Conservation (phyloP, 2,113 vertebrate species). For the Corythornis vintsioides region DNA sequence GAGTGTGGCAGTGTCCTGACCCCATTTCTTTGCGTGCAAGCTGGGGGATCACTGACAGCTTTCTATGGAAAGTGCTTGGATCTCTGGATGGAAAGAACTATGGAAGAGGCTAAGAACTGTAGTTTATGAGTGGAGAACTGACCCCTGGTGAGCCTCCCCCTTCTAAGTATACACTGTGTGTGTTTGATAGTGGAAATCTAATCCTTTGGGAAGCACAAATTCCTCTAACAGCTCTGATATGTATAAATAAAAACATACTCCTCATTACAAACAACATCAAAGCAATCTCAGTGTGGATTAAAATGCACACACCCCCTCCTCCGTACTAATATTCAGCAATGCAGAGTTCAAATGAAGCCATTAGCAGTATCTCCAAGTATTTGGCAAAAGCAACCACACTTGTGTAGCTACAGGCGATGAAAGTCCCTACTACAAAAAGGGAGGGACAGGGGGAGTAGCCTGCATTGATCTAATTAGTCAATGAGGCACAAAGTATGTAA, state of each 20-base stretch:
- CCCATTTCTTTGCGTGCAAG: background rate
- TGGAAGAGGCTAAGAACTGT: background rate
- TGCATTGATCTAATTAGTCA: slow-evolving; percentile 62
- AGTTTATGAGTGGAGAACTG: slow-evolving; percentile 29
- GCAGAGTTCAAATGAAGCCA: slow-evolving; percentile 58
- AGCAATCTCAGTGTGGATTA: slow-evolving; percentile 31
- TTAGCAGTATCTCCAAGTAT: slow-evolving; percentile 59
- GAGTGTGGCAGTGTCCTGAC: background rate
- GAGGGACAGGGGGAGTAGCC: slow-evolving; percentile 43
- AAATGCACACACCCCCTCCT: slow-evolving; percentile 35
- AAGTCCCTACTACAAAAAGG: slow-evolving; percentile 61
- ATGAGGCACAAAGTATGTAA: slow-evolving; percentile 50
- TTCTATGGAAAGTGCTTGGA: background rate
- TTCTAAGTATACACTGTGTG: slow-evolving; percentile 19
- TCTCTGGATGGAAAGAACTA: background rate
- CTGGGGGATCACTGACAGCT: background rate
- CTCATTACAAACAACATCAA: slow-evolving; percentile 56
- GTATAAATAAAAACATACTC: slow-evolving; percentile 53
- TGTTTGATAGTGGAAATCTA: slow-evolving; percentile 58
- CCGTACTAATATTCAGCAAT: slow-evolving; percentile 15
- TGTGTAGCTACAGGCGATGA: slow-evolving; percentile 64
- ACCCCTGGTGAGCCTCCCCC: slow-evolving; percentile 19
- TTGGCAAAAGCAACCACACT: slow-evolving; percentile 62
- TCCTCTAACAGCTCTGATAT: slow-evolving; percentile 42
- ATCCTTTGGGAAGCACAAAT: slow-evolving; percentile 52